Base-by-base conservation (phyloP, 1,140 invertebrate genomes). In the Procambarus virginalis region DNA sequence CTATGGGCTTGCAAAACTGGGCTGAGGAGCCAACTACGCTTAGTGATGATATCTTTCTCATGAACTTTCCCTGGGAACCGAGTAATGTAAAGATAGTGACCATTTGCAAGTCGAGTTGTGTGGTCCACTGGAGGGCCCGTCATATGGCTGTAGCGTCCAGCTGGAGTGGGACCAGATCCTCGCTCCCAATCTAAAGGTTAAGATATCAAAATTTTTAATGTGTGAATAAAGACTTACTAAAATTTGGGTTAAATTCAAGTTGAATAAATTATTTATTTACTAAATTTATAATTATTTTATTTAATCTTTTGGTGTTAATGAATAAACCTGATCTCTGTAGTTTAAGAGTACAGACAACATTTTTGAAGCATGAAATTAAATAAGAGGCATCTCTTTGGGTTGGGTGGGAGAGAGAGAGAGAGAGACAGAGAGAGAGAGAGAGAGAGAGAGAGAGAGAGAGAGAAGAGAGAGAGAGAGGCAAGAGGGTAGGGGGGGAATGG, bases 91-190 rank as follows among this genome's bases (percentile, higher is more conserved):
- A 90, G 20, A 70, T 90, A 90, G 49, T 90, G 89, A 9, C 89
- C 89, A 8, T 6, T 55, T 9, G 82, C 17, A 46, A 90, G 89
- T 22, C 83, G 73, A 34, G 82, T 85, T 8, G 82, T 90, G 76
- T 90, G 89, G 77, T 90, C 89, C 14, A 70, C 77, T 14, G 89
- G 82, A 49, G 89, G 89, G 3, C 89, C 89, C 49, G 89, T 90
- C 75, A 90, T 45, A 60, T 80, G 79, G 34, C n/a, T 90, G 20
- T 17, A 60, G 55, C 48, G 46, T 4, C 76, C 82, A 34, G 22
- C 45, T 20, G 76, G 58, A 20, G 82, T 83, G 4, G 64, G n/a
- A n/a, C 82, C 51, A 14, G 34, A 45, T 10, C 73, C 55, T 49
- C 34, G 4, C 45, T 84, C 20, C 82, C 82, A 90, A 45, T 90